These are phyloP conservation scores for Delphinus delphis DNA, from an alignment of 2,113 vertebrate genomes.

Conservation along the genomic window DNA sequence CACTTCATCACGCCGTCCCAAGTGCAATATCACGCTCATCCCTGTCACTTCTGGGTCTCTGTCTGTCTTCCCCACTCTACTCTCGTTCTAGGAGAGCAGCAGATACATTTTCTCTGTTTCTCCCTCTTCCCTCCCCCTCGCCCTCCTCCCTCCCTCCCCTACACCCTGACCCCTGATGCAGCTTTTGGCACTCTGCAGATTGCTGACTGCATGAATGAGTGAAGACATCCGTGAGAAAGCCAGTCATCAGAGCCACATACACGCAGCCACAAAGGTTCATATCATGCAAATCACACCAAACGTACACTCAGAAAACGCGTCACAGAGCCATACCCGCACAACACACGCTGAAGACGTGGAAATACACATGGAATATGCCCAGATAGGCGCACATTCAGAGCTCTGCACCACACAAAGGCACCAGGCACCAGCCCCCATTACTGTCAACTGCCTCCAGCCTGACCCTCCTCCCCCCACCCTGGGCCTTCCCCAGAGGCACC, in stretches of 20 bases:
- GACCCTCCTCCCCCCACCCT: background rate
- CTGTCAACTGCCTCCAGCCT: background rate
- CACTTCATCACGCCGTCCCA: fast-evolving
- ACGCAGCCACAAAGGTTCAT: background rate
- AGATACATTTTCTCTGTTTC: background rate
- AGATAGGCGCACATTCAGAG: background rate
- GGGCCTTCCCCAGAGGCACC: background rate
- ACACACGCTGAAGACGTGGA: background rate
- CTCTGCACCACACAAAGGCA: background rate
- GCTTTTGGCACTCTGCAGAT: too few relatives aligned
- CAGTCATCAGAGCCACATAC: background rate
- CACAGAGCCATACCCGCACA: background rate
- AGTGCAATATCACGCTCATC: background rate
- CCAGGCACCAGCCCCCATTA: too few relatives aligned
- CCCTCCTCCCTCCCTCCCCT: fast-evolving
- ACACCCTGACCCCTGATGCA: background rate
- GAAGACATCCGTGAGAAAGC: background rate
- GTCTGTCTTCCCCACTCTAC: background rate
- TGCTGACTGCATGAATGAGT: background rate
- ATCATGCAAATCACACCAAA: too few relatives aligned
- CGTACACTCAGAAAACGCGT: fast-evolving
- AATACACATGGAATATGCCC: background rate
- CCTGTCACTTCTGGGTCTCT: background rate
- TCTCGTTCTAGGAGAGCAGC: background rate
- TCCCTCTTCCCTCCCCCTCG: background rate